phyloP scores from a whole-genome alignment of 1,140 invertebrate genomes.

The Achatina immaculata region DNA sequence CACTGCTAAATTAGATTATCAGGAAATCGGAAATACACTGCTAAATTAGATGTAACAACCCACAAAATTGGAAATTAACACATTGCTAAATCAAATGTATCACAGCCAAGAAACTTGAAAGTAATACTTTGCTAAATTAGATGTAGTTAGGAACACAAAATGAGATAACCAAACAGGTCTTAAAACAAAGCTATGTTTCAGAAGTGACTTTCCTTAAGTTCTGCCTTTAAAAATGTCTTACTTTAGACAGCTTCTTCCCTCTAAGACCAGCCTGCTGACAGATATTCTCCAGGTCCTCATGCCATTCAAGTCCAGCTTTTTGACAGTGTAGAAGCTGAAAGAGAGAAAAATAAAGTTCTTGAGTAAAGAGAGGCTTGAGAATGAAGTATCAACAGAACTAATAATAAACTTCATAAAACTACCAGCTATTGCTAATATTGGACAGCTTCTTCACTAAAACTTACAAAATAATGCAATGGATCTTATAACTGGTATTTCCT shows the following conservation, averaged over 20 bases:
- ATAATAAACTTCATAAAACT: no score
- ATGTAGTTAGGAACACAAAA: not conserved
- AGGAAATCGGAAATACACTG: no score
- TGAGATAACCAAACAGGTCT: not conserved
- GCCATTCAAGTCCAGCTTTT: constrained; percentile 70
- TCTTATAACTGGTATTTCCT: no score
- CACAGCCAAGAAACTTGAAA: no score
- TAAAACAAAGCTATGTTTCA: not conserved
- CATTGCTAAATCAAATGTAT: no score
- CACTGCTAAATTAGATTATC: no score
- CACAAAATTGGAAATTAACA: no score
- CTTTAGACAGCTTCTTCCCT: constrained; percentile 73
- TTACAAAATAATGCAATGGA: no score
- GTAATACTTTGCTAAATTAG: not conserved
- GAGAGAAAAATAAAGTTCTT: constrained; percentile 17
- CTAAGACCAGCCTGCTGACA: constrained; percentile 72
- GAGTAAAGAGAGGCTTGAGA: not conserved
- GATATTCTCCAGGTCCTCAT: constrained; percentile 72
- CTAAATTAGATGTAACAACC: no score
- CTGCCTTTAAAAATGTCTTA: constrained; percentile 38
- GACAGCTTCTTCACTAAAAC: no score
- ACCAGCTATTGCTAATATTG: no score
- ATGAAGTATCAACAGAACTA: not conserved
- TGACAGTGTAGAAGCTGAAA: constrained; percentile 65
- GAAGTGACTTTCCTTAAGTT: no score